Percentiles rank a stretch among this genome's conserved stretches.
These are phyloP conservation scores for Leistus spinibarbis DNA, from an alignment of 2,888 invertebrate genomes.

Conservation along the genomic window DNA sequence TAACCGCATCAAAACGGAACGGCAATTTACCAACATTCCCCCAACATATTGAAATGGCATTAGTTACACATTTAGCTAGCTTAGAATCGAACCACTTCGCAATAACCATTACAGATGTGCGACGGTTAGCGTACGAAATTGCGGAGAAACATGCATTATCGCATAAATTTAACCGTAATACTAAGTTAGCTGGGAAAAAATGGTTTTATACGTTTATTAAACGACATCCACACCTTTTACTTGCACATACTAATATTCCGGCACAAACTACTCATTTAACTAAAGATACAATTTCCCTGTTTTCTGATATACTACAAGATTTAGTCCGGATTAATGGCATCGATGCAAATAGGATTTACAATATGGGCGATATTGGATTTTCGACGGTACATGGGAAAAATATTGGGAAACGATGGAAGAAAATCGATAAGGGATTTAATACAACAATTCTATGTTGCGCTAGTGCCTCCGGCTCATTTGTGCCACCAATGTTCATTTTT, in stretches of 20 bases:
- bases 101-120: neutral
- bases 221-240: neutral
- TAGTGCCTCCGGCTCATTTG: neutral
- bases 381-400: neutral
- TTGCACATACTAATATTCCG: neutral
- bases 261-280: neutral
- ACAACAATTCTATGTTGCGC: neutral
- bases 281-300: neutral
- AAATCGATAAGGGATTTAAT: neutral
- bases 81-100: neutral
- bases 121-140: neutral
- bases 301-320: neutral
- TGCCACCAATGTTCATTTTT: constrained; percentile 20
- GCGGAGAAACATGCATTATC: neutral
- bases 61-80: neutral
- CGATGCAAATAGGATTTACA: neutral
- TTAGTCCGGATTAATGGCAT: neutral
- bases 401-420: neutral
- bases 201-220: neutral
- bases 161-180: neutral
- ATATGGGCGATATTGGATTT: neutral
- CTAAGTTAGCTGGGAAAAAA: neutral
- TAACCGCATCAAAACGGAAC: neutral
- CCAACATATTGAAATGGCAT: neutral
- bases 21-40: neutral